Conservation (phyloP, 2,888 invertebrate species). For the Endomychus coccineus region DNA sequence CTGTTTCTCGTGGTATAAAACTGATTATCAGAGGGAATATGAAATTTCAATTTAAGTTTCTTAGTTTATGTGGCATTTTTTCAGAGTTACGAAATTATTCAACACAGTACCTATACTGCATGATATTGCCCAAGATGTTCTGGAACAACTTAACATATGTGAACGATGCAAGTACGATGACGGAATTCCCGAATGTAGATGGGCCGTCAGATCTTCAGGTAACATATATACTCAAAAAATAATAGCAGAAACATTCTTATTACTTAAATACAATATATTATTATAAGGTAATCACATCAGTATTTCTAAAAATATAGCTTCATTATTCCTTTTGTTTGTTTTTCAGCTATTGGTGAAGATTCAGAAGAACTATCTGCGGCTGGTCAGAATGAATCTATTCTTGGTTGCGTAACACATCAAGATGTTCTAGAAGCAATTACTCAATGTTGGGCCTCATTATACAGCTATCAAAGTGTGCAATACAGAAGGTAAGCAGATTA, state of each 20-base stretch:
- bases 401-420: constrained; percentile 54
- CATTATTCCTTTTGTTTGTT: not conserved
- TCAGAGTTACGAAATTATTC: too few species aligned
- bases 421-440: constrained; percentile 54
- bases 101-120: too few species aligned
- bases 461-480: constrained; percentile 64
- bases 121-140: too few species aligned
- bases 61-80: too few species aligned
- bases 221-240: constrained; percentile 3
- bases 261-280: not conserved
- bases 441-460: constrained; percentile 79
- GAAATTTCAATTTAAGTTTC: too few species aligned
- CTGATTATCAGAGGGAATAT: too few species aligned
- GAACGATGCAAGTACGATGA: constrained; percentile 25
- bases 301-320: not conserved
- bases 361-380: constrained; percentile 72
- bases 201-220: constrained; percentile 58
- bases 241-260: not conserved
- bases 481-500: constrained; percentile 68
- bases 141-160: too few species aligned
- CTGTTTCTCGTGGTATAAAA: too few species aligned
- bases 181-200: constrained; percentile 38
- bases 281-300: not conserved
- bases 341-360: constrained; percentile 68
- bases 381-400: constrained; percentile 73